Evolutionary conservation across 53 echinoderm and acorn worm genomes (phyloP).

Genomic region (Pentamera pediparva): DNA sequence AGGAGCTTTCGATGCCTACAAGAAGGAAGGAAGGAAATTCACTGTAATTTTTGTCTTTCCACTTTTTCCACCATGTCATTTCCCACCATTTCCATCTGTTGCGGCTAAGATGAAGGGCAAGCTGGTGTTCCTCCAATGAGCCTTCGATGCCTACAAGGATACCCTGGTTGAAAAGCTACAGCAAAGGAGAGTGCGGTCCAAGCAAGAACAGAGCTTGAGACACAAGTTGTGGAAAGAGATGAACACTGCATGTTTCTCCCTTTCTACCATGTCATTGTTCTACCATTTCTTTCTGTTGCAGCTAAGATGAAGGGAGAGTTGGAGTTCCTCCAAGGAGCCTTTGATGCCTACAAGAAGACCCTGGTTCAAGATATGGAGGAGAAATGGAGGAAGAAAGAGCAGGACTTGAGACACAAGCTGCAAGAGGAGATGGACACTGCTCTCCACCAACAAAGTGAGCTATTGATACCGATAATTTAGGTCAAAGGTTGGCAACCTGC

Average conservation of each 20-base stretch:
- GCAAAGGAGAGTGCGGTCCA: no score
- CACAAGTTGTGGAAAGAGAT: not conserved
- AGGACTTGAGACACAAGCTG: slow-evolving; percentile 80
- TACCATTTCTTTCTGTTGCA: slow-evolving; percentile 10
- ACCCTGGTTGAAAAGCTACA: no score
- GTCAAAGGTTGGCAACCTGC: not conserved
- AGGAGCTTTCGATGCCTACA: not conserved
- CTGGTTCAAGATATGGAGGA: slow-evolving; percentile 98
- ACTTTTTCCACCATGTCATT: no score
- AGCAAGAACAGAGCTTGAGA: no score
- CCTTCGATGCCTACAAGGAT: no score
- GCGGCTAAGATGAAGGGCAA: no score
- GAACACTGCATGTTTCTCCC: not conserved
- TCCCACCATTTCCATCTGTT: no score
- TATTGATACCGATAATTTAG: not conserved
- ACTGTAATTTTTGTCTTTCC: no score
- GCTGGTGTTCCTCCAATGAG: no score
- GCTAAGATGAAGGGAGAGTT: slow-evolving; percentile 96
- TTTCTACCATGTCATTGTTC: not conserved
- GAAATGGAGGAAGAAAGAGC: slow-evolving; percentile 97
- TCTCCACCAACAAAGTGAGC: slow-evolving; percentile 84
- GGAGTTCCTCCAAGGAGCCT: slow-evolving; percentile 96
- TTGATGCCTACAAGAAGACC: slow-evolving; percentile 97
- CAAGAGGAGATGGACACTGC: slow-evolving; percentile 91
- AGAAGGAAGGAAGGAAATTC: not conserved